Base-by-base conservation (phyloP, 2,113 vertebrate species). In the Lota lota region DNA sequence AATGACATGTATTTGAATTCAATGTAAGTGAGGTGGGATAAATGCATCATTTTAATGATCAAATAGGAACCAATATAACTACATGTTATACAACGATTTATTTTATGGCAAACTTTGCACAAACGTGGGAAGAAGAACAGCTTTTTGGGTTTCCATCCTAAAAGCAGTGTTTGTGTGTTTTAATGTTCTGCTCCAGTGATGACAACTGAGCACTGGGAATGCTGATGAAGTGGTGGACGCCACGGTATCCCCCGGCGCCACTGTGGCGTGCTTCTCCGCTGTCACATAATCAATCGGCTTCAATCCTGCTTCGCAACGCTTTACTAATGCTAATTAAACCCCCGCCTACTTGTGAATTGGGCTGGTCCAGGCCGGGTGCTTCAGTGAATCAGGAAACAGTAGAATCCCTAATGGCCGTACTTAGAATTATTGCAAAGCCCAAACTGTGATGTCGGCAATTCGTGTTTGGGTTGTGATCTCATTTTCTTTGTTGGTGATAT, bases 271-370 rank as follows among this genome's bases (percentile, higher is more conserved):
- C 69, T 75, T 64, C 24, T 19, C 70, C 78, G 54, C 66, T 69
- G 82, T 79, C 86, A 85, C 69, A 72, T 82, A 86, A 87, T 89
- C 82, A 74, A 89, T 89, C 58, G 10, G 40, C 40, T n/a, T n/a
- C n/a, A n/a, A n/a, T n/a, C 80, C 36, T 3, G 75, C 67, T 61
- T 68, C 58, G 64, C 63, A 22, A 74, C 67, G 73, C 73, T 86
- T 85, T 80, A 77, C 69, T 33, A 33, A 33, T 33, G 77, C 63
- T 75, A 80, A 88, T 88, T 64, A 77, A 79, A 80, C 66, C 14
- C 6, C 8, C 40, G 40, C 47, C 61, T 0, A 1, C 40, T 14
- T 70, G 57, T 36, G 14, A 74, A 60, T 21, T 66, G 57, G 24
- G 73, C 58, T 19, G 54, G 67, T 73, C 68, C 58, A 3, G 33